These are phyloP conservation scores for Bombus huntii DNA, from an alignment of 1,140 invertebrate species.

Conservation along the genomic window DNA sequence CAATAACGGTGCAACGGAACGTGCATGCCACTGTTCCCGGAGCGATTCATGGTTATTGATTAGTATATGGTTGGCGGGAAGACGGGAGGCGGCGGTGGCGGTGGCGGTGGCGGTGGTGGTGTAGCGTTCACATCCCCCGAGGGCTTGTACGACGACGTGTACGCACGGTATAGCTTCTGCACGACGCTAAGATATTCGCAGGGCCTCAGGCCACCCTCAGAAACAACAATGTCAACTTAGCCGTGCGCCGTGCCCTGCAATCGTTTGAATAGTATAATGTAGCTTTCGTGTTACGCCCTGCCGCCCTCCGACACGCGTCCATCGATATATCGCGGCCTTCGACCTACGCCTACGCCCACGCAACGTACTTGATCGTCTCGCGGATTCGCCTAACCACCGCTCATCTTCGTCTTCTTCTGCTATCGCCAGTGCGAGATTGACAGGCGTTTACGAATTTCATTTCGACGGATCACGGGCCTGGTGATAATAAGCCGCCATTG, in stretches of 20 bases:
- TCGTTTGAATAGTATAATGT: conserved; percentile 80
- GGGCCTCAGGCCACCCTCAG: conserved; percentile 75
- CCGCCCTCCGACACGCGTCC: conserved; percentile 28
- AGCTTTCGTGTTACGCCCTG: conserved; percentile 74
- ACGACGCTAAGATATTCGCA: conserved; percentile 78
- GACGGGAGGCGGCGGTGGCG: conserved; percentile 58
- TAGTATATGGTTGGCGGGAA: conserved; percentile 72
- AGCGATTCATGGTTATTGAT: conserved; percentile 80
- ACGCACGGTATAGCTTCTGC: conserved; percentile 59
- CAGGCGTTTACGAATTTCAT: conserved; percentile 78
- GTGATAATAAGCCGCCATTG: conserved; percentile 77
- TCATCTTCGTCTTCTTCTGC: neutral
- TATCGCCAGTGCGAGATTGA: neutral
- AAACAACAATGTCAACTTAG: conserved; percentile 82
- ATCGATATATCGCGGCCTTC: conserved; percentile 18
- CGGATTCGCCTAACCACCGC: neutral
- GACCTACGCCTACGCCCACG: neutral
- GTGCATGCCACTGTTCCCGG: conserved; percentile 74
- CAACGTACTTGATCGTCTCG: neutral
- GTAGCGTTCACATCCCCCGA: conserved; percentile 74
- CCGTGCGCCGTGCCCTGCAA: conserved; percentile 66
- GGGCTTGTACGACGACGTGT: conserved; percentile 72
- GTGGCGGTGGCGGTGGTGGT: conserved; percentile 53
- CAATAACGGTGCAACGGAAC: conserved; percentile 74
- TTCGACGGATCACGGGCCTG: conserved; percentile 75